A percentile compares a stretch with the other conserved stretches of the same genome.
phyloP scores from a whole-genome alignment of 2,113 vertebrate species.

The Siphamia tubifer region DNA sequence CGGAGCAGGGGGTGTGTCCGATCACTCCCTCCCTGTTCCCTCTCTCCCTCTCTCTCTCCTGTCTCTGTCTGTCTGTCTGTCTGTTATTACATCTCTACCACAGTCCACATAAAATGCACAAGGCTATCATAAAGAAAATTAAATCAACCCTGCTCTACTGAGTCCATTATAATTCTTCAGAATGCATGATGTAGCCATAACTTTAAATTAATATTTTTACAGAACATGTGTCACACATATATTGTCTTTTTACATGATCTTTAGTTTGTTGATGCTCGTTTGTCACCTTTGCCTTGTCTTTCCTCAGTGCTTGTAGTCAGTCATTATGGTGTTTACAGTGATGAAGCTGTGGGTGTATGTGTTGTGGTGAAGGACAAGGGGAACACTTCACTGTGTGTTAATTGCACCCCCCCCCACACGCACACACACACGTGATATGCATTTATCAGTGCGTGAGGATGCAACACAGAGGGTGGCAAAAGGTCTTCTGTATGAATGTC shows the following conservation, averaged over 20 bases:
- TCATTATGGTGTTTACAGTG: not conserved
- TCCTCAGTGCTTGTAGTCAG: not conserved
- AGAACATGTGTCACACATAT: too few species aligned
- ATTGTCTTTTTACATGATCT: too few species aligned
- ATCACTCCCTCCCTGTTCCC: too few species aligned
- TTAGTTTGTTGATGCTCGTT: too few species aligned
- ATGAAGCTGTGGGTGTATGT: conserved; percentile 8
- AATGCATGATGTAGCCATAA: too few species aligned
- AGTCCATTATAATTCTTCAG: too few species aligned
- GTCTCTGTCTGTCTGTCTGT: not conserved
- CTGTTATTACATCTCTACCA: not conserved
- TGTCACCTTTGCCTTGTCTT: not conserved
- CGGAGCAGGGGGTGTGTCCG: conserved; percentile 34
- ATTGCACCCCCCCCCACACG: conserved; percentile 35
- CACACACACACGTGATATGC: conserved; percentile 44
- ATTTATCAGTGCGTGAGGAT: conserved; percentile 18
- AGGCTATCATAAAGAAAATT: too few species aligned
- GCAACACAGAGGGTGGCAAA: conserved; percentile 10
- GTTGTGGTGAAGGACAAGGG: conserved; percentile 44
- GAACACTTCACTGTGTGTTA: not conserved
- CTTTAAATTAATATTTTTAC: too few species aligned
- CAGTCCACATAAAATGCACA: too few species aligned
- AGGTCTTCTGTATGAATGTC: too few species aligned
- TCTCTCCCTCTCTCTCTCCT: not conserved
- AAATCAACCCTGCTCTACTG: too few species aligned